Conservation (phyloP, 2,888 invertebrate genomes). For the Lochmaea capreae region DNA sequence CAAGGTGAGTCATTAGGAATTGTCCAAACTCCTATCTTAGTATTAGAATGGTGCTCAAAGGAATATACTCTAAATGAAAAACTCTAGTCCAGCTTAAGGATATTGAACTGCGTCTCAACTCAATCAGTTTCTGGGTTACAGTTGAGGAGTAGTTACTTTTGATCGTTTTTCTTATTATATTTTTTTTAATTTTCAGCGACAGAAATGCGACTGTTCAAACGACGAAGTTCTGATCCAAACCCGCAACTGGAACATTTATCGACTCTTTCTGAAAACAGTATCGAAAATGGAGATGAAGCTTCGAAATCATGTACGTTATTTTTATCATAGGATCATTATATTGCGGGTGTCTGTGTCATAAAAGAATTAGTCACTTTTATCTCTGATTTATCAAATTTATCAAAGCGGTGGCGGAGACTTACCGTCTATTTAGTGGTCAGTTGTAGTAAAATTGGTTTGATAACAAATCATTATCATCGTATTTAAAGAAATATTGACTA, state of each 20-base stretch:
- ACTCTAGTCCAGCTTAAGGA: too few relatives aligned
- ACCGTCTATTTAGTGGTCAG: constrained; percentile 9
- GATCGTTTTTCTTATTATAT: neutral
- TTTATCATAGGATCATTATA: constrained; percentile 2
- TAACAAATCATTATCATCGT: neutral
- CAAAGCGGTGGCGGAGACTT: constrained; percentile 7
- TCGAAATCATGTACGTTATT: constrained; percentile 50
- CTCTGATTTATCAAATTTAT: neutral
- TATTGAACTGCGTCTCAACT: too few relatives aligned
- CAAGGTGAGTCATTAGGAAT: too few relatives aligned
- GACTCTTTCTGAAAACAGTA: constrained; percentile 59
- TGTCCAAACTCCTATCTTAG: too few relatives aligned
- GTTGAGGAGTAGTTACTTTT: neutral
- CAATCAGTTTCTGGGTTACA: too few relatives aligned
- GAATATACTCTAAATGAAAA: too few relatives aligned
- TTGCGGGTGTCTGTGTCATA: constrained; percentile 10
- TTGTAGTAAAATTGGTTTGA: neutral
- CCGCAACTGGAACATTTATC: constrained; percentile 70
- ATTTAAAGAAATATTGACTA: constrained; percentile 12
- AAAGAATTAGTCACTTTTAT: constrained; percentile 13
- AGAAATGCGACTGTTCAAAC: constrained; percentile 69
- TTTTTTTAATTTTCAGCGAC: constrained; percentile 31
- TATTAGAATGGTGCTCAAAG: too few relatives aligned
- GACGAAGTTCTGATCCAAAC: constrained; percentile 69
- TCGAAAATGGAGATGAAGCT: constrained; percentile 43